phyloP scores from a whole-genome alignment of 1,140 invertebrate species.

The Trichomalopsis sarcophagae region DNA sequence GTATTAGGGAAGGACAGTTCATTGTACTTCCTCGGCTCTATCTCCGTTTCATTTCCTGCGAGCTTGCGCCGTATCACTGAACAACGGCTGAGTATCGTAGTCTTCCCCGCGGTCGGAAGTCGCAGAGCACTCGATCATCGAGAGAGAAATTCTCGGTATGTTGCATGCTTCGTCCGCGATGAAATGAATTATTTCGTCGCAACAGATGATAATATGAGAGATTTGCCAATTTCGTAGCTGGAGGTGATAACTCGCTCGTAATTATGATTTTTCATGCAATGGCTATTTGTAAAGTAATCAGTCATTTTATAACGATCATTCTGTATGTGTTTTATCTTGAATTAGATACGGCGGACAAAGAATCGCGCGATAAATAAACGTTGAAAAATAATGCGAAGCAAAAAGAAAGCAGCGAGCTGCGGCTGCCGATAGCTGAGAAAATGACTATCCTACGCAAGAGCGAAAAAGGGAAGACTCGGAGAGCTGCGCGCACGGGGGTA shows the following conservation, averaged over 20 bases:
- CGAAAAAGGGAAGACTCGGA: not conserved
- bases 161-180: not conserved
- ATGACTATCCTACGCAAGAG: not conserved
- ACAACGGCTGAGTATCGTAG: not conserved
- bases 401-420: no score
- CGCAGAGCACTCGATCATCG: not conserved
- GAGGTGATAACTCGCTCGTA: not conserved
- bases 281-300: no score
- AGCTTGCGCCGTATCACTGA: slow-evolving; percentile 5
- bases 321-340: no score
- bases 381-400: no score
- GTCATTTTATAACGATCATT: no score
- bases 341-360: no score
- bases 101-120: not conserved
- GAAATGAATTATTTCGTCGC: not conserved
- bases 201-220: no score
- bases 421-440: no score
- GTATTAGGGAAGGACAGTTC: not conserved
- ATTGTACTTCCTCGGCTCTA: slow-evolving; percentile 34
- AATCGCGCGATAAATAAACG: no score
- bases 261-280: not conserved
- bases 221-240: not conserved
- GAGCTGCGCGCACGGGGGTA: not conserved
- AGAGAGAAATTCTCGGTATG: not conserved
- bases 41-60: slow-evolving; percentile 21